Base-by-base conservation (phyloP, 1,140 invertebrate genomes). In the Drosophila miranda region DNA sequence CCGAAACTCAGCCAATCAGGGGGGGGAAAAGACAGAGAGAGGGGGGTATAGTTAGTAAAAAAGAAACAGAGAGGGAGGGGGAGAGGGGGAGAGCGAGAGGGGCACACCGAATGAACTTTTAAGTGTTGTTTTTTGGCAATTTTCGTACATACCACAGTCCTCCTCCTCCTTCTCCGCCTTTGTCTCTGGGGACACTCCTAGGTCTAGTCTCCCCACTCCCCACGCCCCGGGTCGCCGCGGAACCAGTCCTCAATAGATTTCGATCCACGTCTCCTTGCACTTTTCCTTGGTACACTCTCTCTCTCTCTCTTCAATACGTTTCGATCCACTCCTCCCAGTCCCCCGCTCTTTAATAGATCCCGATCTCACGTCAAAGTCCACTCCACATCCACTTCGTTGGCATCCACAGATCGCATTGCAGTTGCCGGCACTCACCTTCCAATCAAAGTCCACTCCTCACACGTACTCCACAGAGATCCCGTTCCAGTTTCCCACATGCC, bases 51-150 rank as follows among this genome's bases (percentile, higher is more conserved):
- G 16, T 14, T n/a, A 19, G 16, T 26, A 42, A 55, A 55, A 42
- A 19, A 19, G 16, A 19, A 19, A 19, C 23, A 3, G 8, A 23
- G 28, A n/a, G 16, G 30, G 53, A 38, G 19, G 13, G 41, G 13
- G 11, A 11, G 3, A 4, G 11, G 53, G 28, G 43, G 26, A 41
- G 38, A 38, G 19, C 21, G 28, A 28, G 52, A 42, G 30, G 8
- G 28, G 62, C 52, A 52, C 41, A 51, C 72, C 74, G 57, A 77
- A 81, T 81, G 55, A 77, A 83, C 64, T 83, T 80, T 84, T 52
- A 75, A 80, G 79, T 71, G 71, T 71, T 56, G 75, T 84, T 75
- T 59, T 73, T 72, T 43, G 62, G 48, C 59, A 62, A 61, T 74
- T 57, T 63, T 23, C n/a, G 50, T 58, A 28, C n/a, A 45, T 58